These are phyloP conservation scores for Erythrocercus mccallii DNA, from an alignment of 2,113 vertebrate species.

Conservation along the genomic window DNA sequence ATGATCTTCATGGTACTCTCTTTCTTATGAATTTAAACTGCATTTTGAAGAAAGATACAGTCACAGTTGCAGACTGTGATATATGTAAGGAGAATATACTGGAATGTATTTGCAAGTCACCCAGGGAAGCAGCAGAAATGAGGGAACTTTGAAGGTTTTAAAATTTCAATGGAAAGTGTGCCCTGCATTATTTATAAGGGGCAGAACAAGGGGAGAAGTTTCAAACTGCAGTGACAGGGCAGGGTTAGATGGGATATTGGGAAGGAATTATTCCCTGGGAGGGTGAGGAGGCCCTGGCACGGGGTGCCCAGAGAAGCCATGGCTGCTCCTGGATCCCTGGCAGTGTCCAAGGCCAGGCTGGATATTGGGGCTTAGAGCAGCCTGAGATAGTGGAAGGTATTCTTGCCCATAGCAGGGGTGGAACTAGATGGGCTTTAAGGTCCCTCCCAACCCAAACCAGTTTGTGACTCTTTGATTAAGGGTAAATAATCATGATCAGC, in stretches of 20 bases:
- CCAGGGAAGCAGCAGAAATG: fast-evolving
- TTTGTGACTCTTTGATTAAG: background rate
- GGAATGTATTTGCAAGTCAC: background rate
- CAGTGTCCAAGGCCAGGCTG: background rate
- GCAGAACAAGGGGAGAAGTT: background rate
- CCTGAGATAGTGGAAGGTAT: background rate
- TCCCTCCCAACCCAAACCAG: background rate
- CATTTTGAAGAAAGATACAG: background rate
- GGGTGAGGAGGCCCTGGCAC: background rate
- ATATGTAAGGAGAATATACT: background rate
- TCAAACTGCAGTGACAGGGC: background rate
- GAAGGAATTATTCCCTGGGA: background rate
- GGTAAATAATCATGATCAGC: background rate
- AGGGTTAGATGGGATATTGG: no score
- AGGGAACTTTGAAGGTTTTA: background rate
- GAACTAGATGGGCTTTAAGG: fast-evolving
- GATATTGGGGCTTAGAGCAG: background rate
- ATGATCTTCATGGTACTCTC: background rate
- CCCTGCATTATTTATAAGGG: background rate
- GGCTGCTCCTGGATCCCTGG: background rate
- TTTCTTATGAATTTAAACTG: background rate
- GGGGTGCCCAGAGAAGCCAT: background rate
- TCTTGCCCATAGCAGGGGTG: background rate
- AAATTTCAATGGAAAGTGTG: background rate
- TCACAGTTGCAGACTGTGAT: background rate